Conservation (phyloP, 2,797 vertebrate species). For the Gastrophryne carolinensis region DNA sequence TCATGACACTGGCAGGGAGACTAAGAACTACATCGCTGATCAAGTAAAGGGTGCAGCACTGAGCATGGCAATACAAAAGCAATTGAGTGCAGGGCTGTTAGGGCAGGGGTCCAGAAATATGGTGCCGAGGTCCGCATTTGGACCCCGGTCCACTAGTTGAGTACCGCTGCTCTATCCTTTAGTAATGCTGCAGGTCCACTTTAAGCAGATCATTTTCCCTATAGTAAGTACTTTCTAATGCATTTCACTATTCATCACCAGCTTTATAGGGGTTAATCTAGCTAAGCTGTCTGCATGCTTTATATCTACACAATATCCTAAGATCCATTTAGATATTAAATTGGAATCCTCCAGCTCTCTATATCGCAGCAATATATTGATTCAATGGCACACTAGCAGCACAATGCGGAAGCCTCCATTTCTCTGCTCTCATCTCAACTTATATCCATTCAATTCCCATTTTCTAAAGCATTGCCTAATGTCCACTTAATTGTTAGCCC, state of each 20-base stretch:
- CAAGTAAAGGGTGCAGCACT: no score
- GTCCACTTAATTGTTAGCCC: background rate
- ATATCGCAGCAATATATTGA: conserved; percentile 43
- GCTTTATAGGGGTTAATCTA: conserved; percentile 4
- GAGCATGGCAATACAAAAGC: no score
- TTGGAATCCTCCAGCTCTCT: conserved; percentile 47
- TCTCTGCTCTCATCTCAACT: background rate
- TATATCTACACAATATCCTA: background rate
- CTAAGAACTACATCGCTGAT: no score
- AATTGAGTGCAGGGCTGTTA: no score
- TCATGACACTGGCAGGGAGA: no score
- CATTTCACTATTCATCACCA: background rate
- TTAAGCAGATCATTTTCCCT: background rate
- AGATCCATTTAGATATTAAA: conserved; percentile 58
- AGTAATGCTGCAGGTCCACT: no score
- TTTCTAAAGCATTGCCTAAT: background rate
- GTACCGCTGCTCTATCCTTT: no score
- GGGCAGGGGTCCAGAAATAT: no score
- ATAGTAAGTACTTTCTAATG: no score
- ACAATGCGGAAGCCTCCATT: background rate
- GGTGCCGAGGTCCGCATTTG: no score
- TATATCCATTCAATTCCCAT: background rate
- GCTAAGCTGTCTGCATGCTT: conserved; percentile 28
- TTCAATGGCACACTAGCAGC: conserved; percentile 11
- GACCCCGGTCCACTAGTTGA: no score